Percentiles rank a stretch among this genome's conserved stretches.
Conservation (phyloP, 1,140 invertebrate genomes). For the Calephelis virginiensis region DNA sequence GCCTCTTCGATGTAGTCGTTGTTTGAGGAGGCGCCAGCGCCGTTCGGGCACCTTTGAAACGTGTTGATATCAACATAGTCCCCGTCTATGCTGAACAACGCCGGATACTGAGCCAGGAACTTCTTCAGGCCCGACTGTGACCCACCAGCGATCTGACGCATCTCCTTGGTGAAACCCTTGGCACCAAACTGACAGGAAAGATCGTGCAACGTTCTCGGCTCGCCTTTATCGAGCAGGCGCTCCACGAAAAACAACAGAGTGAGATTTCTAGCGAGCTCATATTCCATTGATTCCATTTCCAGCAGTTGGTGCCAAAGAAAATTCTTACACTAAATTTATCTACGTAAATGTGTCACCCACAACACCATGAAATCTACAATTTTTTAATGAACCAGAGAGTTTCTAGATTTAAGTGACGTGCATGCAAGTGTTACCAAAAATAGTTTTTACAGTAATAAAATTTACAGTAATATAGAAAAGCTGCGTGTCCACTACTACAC, state of each 20-base stretch:
- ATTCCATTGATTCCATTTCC: constrained; percentile 94
- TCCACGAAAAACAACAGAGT: constrained; percentile 98
- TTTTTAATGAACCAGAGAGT: constrained; percentile 60
- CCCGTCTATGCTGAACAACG: constrained; percentile 93
- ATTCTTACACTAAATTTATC: constrained; percentile 74
- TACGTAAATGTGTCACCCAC: constrained; percentile 78
- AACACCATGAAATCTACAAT: constrained; percentile 77
- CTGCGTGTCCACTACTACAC: no score
- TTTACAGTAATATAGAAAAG: background rate
- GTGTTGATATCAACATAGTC: constrained; percentile 94
- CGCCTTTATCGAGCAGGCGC: constrained; percentile 94
- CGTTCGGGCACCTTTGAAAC: constrained; percentile 80
- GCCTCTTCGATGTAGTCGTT: constrained; percentile 95
- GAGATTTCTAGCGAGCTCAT: constrained; percentile 95
- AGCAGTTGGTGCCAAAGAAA: constrained; percentile 74
- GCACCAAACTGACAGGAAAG: constrained; percentile 97
- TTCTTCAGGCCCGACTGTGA: constrained; percentile 96
- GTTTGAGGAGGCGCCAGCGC: constrained; percentile 79
- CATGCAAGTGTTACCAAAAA: constrained; percentile 36
- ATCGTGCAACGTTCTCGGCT: constrained; percentile 95
- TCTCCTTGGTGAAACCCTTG: constrained; percentile 97
- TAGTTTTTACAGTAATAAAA: constrained; percentile 9
- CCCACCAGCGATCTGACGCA: constrained; percentile 95
- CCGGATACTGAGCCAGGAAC: constrained; percentile 93
- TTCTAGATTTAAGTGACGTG: constrained; percentile 55